These are phyloP conservation scores for Pseudococcus longispinus DNA, from an alignment of 2,888 invertebrate genomes.

Conservation along the genomic window DNA sequence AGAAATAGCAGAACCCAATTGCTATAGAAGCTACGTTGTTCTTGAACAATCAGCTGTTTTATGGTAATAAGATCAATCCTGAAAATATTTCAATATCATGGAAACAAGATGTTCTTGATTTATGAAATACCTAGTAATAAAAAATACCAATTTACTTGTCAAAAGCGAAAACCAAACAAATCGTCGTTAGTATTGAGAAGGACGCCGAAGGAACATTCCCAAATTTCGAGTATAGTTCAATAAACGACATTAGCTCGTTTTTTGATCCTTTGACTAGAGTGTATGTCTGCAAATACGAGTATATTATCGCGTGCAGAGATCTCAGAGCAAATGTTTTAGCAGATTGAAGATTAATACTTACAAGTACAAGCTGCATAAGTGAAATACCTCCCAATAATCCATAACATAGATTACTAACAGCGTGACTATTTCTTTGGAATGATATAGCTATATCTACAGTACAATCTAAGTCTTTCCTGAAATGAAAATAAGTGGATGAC, in stretches of 20 bases:
- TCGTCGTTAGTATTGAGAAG: slow-evolving; percentile 51
- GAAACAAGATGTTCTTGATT: background rate
- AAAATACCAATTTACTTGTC: slow-evolving; percentile 27
- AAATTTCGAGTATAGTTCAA: slow-evolving; percentile 54
- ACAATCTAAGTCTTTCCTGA: background rate
- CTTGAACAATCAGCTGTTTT: background rate
- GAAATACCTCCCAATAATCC: slow-evolving; percentile 54
- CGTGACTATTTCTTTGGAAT: slow-evolving; percentile 44
- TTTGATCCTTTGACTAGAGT: slow-evolving; percentile 53
- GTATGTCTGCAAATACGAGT: slow-evolving; percentile 48
- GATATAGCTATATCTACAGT: slow-evolving; percentile 42
- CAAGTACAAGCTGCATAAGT: slow-evolving; percentile 54
- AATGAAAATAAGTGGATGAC: background rate
- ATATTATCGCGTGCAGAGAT: background rate
- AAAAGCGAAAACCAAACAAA: slow-evolving; percentile 51
- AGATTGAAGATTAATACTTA: background rate
- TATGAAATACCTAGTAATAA: background rate
- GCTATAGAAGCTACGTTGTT: background rate
- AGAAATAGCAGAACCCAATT: slow-evolving; percentile 51
- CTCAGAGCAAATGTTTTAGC: background rate
- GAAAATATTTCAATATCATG: background rate
- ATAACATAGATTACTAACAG: slow-evolving; percentile 50
- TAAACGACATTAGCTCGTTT: slow-evolving; percentile 50
- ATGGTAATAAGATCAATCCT: slow-evolving; percentile 49
- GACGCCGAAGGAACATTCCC: slow-evolving; percentile 51